These are phyloP conservation scores for Centropristis striata DNA, from an alignment of 2,113 vertebrate species.

Conservation along the genomic window DNA sequence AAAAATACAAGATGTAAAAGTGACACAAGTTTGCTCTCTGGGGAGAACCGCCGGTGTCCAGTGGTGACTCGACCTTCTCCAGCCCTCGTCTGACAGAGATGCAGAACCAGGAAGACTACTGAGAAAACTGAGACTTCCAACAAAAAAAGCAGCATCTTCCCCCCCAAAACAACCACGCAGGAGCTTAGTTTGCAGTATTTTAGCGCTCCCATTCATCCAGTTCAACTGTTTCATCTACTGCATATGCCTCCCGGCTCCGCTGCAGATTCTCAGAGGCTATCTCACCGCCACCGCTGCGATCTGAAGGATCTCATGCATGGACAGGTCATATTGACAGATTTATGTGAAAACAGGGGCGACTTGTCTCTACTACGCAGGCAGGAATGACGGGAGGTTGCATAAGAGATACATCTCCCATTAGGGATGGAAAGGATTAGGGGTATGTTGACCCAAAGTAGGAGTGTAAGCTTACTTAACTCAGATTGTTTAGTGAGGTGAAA, in stretches of 20 bases:
- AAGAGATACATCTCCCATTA: conserved; percentile 10
- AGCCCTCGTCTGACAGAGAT: conserved; percentile 59
- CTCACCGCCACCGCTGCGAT: conserved; percentile 22
- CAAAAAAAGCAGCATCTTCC: conserved; percentile 62
- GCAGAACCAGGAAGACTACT: conserved; percentile 70
- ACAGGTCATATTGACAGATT: background rate
- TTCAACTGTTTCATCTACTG: conserved; percentile 70
- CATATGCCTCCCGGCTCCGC: conserved; percentile 54
- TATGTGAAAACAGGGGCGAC: background rate
- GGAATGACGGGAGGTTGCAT: conserved; percentile 1
- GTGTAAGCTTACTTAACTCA: background rate
- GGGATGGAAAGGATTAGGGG: background rate
- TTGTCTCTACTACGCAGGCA: background rate
- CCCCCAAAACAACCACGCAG: conserved; percentile 31
- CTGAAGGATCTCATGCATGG: conserved; percentile 30
- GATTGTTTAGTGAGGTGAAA: background rate
- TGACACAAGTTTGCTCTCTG: conserved; percentile 59
- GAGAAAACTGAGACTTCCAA: conserved; percentile 59
- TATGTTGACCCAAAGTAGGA: background rate
- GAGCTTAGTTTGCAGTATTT: conserved; percentile 61
- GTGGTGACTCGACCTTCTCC: conserved; percentile 52
- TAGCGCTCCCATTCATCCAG: conserved; percentile 63
- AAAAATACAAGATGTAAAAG: conserved; percentile 59
- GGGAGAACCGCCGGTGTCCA: conserved; percentile 44
- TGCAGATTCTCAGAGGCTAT: conserved; percentile 77